Evolutionary conservation across 2,888 invertebrate genomes (phyloP).

Genomic region (Amblyjoppa proteus): DNA sequence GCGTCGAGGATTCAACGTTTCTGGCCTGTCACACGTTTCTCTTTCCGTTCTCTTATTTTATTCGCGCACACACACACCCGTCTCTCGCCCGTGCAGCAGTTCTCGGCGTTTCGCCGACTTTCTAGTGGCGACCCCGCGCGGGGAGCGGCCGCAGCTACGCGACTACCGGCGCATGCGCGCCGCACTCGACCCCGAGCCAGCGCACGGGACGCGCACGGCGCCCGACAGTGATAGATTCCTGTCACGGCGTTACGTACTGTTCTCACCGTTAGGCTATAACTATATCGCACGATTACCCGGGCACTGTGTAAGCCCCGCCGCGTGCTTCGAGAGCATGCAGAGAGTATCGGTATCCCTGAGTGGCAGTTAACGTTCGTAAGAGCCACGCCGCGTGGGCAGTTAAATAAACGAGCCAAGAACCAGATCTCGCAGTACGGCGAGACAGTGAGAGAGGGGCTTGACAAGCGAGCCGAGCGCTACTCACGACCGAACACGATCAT

Average conservation of each 20-base stretch:
- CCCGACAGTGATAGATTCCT: constrained; percentile 58
- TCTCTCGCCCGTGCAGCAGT: background rate
- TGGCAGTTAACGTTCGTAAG: constrained; percentile 74
- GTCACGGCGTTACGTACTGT: constrained; percentile 48
- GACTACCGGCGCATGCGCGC: background rate
- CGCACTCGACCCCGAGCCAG: constrained; percentile 31
- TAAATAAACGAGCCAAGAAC: constrained; percentile 69
- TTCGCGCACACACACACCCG: background rate
- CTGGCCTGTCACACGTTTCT: constrained; percentile 36
- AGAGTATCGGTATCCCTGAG: constrained; percentile 78
- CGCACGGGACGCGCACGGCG: background rate
- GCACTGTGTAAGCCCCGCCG: background rate
- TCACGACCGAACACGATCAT: constrained; percentile 11
- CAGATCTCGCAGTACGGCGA: constrained; percentile 59
- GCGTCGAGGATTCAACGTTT: background rate
- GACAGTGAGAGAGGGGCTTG: constrained; percentile 27
- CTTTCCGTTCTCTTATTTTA: background rate
- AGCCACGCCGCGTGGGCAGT: constrained; percentile 69
- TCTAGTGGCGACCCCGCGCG: constrained; percentile 21
- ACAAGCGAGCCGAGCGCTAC: constrained; percentile 6
- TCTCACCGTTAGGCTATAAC: background rate
- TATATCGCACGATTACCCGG: constrained; percentile 16
- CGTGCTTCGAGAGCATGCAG: constrained; percentile 35
- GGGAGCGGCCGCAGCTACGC: background rate
- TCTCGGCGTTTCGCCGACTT: constrained; percentile 41